phyloP scores from a whole-genome alignment of 1,140 invertebrate genomes.

The Trachelipus rathkii region DNA sequence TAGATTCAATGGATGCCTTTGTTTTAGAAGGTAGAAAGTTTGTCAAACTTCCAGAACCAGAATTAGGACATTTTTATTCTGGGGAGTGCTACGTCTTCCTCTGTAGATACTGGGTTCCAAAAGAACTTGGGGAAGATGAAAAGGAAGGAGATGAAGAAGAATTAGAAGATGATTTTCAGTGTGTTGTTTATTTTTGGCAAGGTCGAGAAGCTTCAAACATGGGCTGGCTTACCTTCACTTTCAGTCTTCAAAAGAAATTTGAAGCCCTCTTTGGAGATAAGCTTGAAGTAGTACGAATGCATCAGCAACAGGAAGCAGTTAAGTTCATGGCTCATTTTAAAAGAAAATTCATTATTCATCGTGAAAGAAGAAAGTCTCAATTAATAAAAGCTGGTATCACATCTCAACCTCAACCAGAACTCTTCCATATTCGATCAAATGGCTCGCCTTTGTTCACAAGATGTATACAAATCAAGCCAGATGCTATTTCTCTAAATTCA shows the following conservation, averaged over 20 bases:
- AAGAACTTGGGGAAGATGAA: constrained; percentile 60
- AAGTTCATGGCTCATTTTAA: constrained; percentile 99
- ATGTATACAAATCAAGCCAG: constrained; percentile 81
- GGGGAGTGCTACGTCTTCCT: constrained; percentile 97
- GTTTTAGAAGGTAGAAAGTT: constrained; percentile 98
- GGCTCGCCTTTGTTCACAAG: constrained; percentile 89
- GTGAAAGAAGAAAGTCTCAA: constrained; percentile 60
- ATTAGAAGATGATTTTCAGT: constrained; percentile 84
- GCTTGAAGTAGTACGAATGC: constrained; percentile 92
- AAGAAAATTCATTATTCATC: constrained; percentile 87
- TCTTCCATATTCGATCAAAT: constrained; percentile 93
- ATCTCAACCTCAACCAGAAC: constrained; percentile 60
- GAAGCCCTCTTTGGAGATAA: constrained; percentile 91
- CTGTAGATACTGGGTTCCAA: constrained; percentile 86
- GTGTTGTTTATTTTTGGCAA: constrained; percentile 99
- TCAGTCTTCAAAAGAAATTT: constrained; percentile 96
- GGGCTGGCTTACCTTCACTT: constrained; percentile 99
- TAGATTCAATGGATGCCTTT: constrained; percentile 95
- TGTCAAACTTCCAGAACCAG: constrained; percentile 88
- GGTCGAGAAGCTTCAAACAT: constrained; percentile 94
- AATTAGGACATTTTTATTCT: constrained; percentile 87
- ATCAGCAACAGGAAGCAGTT: constrained; percentile 97
- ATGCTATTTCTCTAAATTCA: constrained; percentile 73
- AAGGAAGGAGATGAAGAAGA: constrained; percentile 59
- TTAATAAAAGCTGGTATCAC: constrained; percentile 18